Evolutionary conservation across 2,113 vertebrate genomes (phyloP), one percentile per base, ranked within the genome.

Genomic region (Cavia aperea): DNA sequence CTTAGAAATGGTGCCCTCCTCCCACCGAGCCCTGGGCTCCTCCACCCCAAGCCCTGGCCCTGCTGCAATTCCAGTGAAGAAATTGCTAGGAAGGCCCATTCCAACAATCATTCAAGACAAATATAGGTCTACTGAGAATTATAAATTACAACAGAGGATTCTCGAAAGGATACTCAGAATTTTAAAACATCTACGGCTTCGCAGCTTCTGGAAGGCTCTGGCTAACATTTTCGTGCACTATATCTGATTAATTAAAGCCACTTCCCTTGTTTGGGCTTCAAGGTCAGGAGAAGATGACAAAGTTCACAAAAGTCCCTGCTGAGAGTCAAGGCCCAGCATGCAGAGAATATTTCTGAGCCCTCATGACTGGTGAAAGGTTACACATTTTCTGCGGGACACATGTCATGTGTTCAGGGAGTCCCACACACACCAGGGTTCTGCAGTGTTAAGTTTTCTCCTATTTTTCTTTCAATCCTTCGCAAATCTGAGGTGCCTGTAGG

Each of bases 51-150:
- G 68, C 79, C 43, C 87, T 51, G 90, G 77, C 36, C 88, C 90
- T 89, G 93, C 95, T 89, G 94, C 90, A 87, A 24, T 95, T 94
- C 91, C 94, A 96, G 94, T 29, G 79, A 86, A 97, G 96, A 97
- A 97, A 98, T 97, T 97, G 97, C 97, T 97, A 82, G 96, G 96
- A 98, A 97, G 98, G 97, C 97, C 96, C 96, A 95, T 96, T 97
- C 97, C 97, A 96, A 73, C 97, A 95, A 95, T 97, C 97, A 96
- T 96, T 98, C 97, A 96, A 97, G 97, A 96, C 97, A 97, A 97
- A 97, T 96, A 97, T 95, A 96, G 96, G 96, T 97, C 98, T 97
- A 86, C 66, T 93, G 97, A 97, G 98, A 94, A 97, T 98, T 97
- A 96, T 97, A 98, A 98, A 98, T 98, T 97, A 98, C 95, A 94